A percentile compares a stretch with the other conserved stretches of the same genome.
Evolutionary conservation across 2,797 vertebrate species (phyloP).

Genomic region (Rhynchotus rufescens): DNA sequence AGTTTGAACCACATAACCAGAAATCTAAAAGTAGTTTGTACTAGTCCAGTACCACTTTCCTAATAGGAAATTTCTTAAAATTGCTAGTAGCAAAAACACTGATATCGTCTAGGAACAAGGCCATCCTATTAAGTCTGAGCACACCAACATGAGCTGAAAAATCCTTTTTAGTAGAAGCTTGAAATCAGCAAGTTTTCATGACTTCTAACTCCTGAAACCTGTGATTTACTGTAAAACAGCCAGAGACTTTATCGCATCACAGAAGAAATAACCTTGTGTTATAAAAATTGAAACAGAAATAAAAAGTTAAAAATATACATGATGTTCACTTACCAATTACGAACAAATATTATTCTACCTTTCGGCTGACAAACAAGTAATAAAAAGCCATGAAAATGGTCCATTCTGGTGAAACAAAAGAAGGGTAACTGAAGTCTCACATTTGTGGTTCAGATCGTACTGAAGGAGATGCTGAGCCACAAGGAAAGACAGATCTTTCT

Average conservation of each 20-base stretch:
- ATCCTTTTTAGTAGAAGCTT: background rate
- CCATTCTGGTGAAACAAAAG: background rate
- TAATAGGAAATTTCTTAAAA: constrained; percentile 56
- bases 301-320: background rate
- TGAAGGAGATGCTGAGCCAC: background rate
- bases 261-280: background rate
- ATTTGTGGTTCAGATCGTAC: background rate
- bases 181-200: constrained; percentile 4
- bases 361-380: background rate
- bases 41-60: background rate
- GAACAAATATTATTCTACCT: background rate
- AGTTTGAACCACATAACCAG: constrained; percentile 68
- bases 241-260: background rate
- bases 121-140: background rate
- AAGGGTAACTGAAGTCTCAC: background rate
- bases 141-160: background rate
- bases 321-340: background rate
- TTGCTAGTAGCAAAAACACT: background rate
- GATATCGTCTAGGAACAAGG: background rate
- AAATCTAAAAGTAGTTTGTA: constrained; percentile 66
- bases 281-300: background rate
- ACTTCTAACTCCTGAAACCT: background rate
- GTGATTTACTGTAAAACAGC: background rate
- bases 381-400: background rate
- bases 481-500: background rate